Conservation (phyloP, 1,140 invertebrate genomes). For the Leptinotarsa texana region DNA sequence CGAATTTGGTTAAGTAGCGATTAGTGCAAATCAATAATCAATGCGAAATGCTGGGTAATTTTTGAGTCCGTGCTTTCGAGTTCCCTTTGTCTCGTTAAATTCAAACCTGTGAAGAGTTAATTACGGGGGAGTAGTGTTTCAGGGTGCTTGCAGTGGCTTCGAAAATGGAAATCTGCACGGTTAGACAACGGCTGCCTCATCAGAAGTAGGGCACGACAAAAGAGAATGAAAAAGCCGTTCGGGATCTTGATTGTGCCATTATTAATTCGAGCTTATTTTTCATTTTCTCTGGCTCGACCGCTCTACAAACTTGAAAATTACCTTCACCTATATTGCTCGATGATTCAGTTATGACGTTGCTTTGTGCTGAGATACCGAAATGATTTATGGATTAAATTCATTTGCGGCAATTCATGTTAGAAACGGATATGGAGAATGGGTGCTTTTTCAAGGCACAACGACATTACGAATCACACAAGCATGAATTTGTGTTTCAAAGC, state of each 20-base stretch:
- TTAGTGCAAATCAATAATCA: constrained; percentile 18
- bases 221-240: constrained; percentile 9
- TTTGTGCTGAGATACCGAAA: neutral
- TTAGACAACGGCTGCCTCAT: constrained; percentile 6
- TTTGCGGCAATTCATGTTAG: neutral
- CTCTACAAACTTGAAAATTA: constrained; percentile 16
- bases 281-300: constrained; percentile 10
- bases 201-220: constrained; percentile 10
- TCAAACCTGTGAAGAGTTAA: constrained; percentile 21
- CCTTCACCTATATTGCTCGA: constrained; percentile 19
- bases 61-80: constrained; percentile 14
- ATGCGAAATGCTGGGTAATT: constrained; percentile 12
- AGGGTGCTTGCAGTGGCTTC: constrained; percentile 7
- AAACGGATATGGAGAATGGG: neutral
- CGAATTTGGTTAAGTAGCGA: constrained; percentile 21
- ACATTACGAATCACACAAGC: too few relatives aligned
- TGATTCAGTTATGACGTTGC: neutral
- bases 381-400: constrained; percentile 1
- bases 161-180: constrained; percentile 18
- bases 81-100: constrained; percentile 23
- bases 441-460: too few relatives aligned
- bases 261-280: constrained; percentile 22
- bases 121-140: constrained; percentile 20
- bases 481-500: too few relatives aligned
- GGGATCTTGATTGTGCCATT: constrained; percentile 19